Evolutionary conservation across 2,888 invertebrate species (phyloP), one percentile per base, ranked within the genome.

Genomic region (Petrophora chlorosata): DNA sequence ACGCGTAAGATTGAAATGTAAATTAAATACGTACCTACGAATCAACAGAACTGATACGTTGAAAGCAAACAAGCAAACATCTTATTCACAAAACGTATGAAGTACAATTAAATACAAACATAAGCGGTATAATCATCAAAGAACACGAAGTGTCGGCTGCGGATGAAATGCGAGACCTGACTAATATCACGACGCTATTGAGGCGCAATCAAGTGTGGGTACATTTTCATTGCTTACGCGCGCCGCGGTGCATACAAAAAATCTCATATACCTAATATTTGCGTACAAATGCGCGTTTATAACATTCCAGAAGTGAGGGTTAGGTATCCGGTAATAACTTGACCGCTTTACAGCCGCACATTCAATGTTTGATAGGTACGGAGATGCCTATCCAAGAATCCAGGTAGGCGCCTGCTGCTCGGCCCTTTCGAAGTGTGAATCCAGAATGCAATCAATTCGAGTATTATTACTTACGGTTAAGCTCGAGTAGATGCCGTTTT

Each of bases 281-380:
- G 68, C 70, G 71, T 78, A 77, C 72, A 79, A 76, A 76, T 73
- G 76, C 65, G 66, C 73, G 73, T 73, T 70, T 61, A 60, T 72
- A 69, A 77, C 79, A 82, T 85, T 79, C 79, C 77, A 77, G 72
- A 76, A 76, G 78, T 73, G 73, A 76, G 75, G 74, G 73, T 71
- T 70, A 73, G 62, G 67, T 66, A 63, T 73, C 67, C 59, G 65
- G 48, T 64, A 70, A 68, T 76, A 76, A 67, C 59, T 64, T 56
- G 62, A 51, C 53, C 63, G 70, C 59, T 70, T 76, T 74, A 70
- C 61, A 62, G 61, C 65, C 55, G 61, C 42, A 49, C 59, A 47
- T 59, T 54, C 53, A 44, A 40, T 53, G 38, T 66, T 67, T 60
- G 65, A 56, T 58, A 58, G 45, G 40, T 35, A 32, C 42, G 36